Percentiles rank a stretch among this genome's conserved stretches.
Evolutionary conservation across 2,113 vertebrate species (phyloP).

Genomic region (Telmatochromis bifrenatus): DNA sequence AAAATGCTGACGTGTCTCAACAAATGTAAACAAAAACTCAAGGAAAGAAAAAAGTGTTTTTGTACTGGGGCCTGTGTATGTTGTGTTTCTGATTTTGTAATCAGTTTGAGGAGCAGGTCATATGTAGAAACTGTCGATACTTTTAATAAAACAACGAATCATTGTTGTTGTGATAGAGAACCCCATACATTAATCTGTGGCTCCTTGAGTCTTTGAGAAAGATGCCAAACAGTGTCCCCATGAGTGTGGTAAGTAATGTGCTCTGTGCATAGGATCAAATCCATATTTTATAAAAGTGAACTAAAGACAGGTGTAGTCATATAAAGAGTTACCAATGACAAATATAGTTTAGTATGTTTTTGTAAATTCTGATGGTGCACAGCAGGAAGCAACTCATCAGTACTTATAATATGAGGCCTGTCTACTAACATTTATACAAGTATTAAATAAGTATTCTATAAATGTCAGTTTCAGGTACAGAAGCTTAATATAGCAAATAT

Average conservation of each 20-base stretch:
- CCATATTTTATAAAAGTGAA: not conserved
- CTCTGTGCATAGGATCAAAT: accelerated
- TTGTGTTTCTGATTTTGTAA: not conserved
- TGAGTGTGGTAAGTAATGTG: not conserved
- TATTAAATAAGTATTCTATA: not conserved
- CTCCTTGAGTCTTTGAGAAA: not conserved
- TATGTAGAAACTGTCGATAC: not conserved
- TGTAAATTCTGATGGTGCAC: accelerated
- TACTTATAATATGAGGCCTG: not conserved
- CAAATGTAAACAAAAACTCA: not conserved
- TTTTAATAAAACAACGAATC: not conserved
- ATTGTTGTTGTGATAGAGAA: not conserved
- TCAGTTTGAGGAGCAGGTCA: not conserved
- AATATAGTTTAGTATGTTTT: not conserved
- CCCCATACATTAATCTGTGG: accelerated
- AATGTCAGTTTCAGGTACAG: not conserved
- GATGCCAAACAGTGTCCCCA: not conserved
- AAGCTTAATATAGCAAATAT: not conserved
- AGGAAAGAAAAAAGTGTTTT: not conserved
- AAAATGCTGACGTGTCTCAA: not conserved
- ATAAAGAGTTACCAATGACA: not conserved
- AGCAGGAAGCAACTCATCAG: not conserved
- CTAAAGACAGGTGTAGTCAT: accelerated
- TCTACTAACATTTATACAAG: not conserved
- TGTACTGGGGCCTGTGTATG: not conserved